phyloP scores from a whole-genome alignment of 2,888 invertebrate species.

The Orthosia cruda region DNA sequence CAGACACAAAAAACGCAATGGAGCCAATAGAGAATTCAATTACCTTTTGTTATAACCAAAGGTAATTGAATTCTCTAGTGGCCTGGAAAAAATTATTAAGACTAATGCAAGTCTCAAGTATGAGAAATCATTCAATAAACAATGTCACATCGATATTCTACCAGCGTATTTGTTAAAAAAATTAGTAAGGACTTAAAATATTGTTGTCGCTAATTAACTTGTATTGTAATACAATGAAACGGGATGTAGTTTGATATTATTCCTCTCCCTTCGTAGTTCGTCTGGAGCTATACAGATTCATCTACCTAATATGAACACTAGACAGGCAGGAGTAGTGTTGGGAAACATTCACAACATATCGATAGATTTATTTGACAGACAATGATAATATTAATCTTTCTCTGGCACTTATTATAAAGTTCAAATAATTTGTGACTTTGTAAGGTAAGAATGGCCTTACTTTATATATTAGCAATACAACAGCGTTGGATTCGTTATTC shows the following conservation, averaged over 20 bases:
- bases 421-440: too few relatives aligned
- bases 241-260: slow-evolving; percentile 41
- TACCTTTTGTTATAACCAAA: too few relatives aligned
- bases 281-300: slow-evolving; percentile 30
- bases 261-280: slow-evolving; percentile 28
- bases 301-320: slow-evolving; percentile 64
- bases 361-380: slow-evolving; percentile 34
- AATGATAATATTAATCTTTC: too few relatives aligned
- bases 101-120: neutral
- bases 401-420: too few relatives aligned
- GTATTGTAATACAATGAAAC: slow-evolving; percentile 50
- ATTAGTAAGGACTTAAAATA: slow-evolving; percentile 15
- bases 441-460: too few relatives aligned
- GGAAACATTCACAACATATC: slow-evolving; percentile 20
- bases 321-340: slow-evolving; percentile 32
- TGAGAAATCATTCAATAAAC: neutral
- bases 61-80: too few relatives aligned
- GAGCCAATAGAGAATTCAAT: neutral
- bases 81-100: too few relatives aligned
- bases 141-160: neutral
- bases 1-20: neutral
- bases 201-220: slow-evolving; percentile 44
- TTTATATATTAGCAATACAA: too few relatives aligned
- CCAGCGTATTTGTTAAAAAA: slow-evolving; percentile 9
- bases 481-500: too few relatives aligned